phyloP scores from a whole-genome alignment of 1,140 invertebrate species.

The Euwallacea similis region DNA sequence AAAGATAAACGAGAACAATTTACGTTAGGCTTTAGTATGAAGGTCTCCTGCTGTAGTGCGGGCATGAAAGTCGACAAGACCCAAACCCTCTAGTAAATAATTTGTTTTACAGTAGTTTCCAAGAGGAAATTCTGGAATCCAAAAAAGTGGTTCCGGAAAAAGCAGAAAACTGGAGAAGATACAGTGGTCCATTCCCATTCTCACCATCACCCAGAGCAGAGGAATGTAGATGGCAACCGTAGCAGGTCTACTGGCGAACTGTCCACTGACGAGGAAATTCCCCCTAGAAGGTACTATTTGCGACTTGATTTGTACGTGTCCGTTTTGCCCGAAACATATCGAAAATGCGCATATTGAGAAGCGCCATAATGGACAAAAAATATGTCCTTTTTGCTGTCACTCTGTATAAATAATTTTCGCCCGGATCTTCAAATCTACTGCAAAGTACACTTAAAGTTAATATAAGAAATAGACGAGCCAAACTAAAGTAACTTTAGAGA shows the following conservation, averaged over 20 bases:
- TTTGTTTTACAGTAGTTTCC: conserved; percentile 43
- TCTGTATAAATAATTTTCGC: too few relatives aligned
- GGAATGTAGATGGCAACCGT: conserved; percentile 57
- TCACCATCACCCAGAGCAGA: conserved; percentile 24
- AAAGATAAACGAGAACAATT: too few relatives aligned
- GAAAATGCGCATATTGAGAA: conserved; percentile 45
- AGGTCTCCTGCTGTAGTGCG: too few relatives aligned
- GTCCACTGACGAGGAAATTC: conserved; percentile 59
- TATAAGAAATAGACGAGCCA: too few relatives aligned
- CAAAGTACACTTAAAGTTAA: too few relatives aligned
- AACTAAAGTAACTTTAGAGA: too few relatives aligned
- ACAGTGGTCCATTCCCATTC: conserved; percentile 31
- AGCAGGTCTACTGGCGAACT: conserved; percentile 71
- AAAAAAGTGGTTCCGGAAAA: conserved; percentile 51
- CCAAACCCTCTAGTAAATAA: too few relatives aligned
- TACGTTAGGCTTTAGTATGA: too few relatives aligned
- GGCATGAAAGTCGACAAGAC: too few relatives aligned
- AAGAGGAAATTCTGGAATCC: conserved; percentile 52
- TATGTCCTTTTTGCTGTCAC: too few relatives aligned
- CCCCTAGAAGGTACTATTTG: conserved; percentile 55
- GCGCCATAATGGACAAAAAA: too few relatives aligned
- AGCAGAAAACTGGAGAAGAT: conserved; percentile 47
- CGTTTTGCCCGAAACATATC: conserved; percentile 44
- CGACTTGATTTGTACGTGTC: not conserved
- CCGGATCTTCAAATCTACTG: too few relatives aligned